These are phyloP conservation scores for Myotis myotis DNA, from an alignment of 2,797 vertebrate species.

Conservation along the genomic window DNA sequence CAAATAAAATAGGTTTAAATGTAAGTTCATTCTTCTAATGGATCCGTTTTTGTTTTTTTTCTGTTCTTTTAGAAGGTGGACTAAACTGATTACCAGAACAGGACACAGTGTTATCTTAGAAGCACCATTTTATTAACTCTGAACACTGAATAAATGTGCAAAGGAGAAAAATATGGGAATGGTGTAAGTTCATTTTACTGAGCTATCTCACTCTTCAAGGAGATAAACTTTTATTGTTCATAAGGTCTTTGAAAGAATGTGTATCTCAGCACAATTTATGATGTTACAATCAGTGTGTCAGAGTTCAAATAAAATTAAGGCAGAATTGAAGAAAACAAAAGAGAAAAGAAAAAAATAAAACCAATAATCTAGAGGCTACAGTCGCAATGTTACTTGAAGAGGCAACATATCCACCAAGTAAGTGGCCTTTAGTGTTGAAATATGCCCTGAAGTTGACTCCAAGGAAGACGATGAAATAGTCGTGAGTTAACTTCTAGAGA, in stretches of 20 bases:
- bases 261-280: constrained; percentile 22
- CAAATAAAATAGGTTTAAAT: background rate
- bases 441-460: background rate
- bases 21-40: background rate
- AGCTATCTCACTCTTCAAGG: constrained; percentile 20
- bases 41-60: background rate
- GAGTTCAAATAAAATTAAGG: constrained; percentile 47
- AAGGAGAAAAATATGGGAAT: background rate
- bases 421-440: background rate
- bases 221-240: background rate
- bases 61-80: constrained; percentile 14
- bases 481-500: background rate
- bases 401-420: background rate
- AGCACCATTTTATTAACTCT: constrained; percentile 6
- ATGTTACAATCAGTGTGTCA: constrained; percentile 7
- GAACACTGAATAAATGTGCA: constrained; percentile 26
- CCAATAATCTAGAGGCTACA: background rate
- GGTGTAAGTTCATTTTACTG: background rate
- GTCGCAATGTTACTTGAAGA: background rate
- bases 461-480: background rate
- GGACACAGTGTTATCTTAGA: background rate
- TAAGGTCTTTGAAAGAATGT: background rate
- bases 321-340: constrained; percentile 41
- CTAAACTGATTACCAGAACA: background rate
- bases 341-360: background rate